phyloP scores from a whole-genome alignment of 2,113 vertebrate genomes.

The Panthera tigris region DNA sequence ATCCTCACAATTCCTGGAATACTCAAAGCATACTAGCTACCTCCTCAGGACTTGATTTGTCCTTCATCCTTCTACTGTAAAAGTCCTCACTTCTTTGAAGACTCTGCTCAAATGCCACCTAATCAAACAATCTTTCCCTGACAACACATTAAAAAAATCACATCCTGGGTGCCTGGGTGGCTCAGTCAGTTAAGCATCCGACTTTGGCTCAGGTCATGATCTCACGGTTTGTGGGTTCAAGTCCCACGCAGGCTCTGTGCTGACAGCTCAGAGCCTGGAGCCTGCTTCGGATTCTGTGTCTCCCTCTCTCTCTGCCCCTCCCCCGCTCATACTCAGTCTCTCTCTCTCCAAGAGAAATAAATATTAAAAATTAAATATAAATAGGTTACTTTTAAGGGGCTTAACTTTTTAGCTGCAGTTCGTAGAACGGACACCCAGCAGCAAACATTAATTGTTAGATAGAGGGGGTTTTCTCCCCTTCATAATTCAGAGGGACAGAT shows the following conservation, averaged over 20 bases:
- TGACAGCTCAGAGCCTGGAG: too few species aligned
- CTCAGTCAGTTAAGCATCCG: too few species aligned
- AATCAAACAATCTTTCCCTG: background rate
- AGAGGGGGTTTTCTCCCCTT: background rate
- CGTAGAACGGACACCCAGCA: background rate
- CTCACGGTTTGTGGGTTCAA: too few species aligned
- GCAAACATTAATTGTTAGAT: background rate
- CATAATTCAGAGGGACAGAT: background rate
- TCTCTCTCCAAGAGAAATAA: too few species aligned
- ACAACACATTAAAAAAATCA: background rate
- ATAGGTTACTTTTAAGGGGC: background rate
- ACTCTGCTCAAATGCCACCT: background rate
- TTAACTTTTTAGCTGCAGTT: background rate
- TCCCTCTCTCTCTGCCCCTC: too few species aligned
- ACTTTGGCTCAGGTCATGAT: too few species aligned
- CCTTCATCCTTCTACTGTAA: background rate
- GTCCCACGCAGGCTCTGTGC: too few species aligned
- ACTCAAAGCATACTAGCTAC: background rate
- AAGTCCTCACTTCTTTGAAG: background rate
- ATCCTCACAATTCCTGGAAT: background rate
- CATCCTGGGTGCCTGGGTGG: background rate
- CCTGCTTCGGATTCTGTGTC: too few species aligned
- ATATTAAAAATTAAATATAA: too few species aligned
- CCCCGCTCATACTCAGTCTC: too few species aligned
- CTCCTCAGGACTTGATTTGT: background rate